Conservation (phyloP, 2,888 invertebrate species). For the Sarcophaga carnaria region DNA sequence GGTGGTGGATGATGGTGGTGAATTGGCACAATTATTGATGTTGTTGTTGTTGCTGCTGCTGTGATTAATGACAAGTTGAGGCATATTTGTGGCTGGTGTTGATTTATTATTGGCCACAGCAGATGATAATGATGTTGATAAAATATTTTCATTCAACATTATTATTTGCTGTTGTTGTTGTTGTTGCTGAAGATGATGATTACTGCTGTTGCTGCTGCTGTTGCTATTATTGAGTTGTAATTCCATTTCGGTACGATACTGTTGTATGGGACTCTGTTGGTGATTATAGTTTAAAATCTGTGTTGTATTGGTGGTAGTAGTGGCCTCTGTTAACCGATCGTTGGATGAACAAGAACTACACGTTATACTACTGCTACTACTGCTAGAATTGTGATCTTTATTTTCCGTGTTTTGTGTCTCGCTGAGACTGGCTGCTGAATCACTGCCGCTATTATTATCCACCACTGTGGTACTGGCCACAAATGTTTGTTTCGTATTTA, state of each 20-base stretch:
- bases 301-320: slow-evolving; percentile 76
- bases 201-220: slow-evolving; percentile 73
- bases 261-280: slow-evolving; percentile 68
- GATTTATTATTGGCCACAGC: slow-evolving; percentile 57
- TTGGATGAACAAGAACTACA: slow-evolving; percentile 76
- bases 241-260: slow-evolving; percentile 78
- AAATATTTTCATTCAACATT: slow-evolving; percentile 70
- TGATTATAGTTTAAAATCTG: slow-evolving; percentile 72
- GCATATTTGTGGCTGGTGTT: slow-evolving; percentile 65
- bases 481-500: slow-evolving; percentile 59
- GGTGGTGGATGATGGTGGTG: slow-evolving; percentile 42
- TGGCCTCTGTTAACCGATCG: slow-evolving; percentile 69
- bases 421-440: not conserved
- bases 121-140: slow-evolving; percentile 67
- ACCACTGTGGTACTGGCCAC: slow-evolving; percentile 45
- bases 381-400: slow-evolving; percentile 73
- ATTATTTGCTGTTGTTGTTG: slow-evolving; percentile 64
- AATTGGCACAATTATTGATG: slow-evolving; percentile 67
- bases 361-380: slow-evolving; percentile 76
- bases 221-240: slow-evolving; percentile 76
- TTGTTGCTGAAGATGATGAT: slow-evolving; percentile 65
- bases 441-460: slow-evolving; percentile 28
- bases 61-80: slow-evolving; percentile 59
- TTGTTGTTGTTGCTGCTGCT: slow-evolving; percentile 62
- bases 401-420: not conserved